Base-by-base conservation (phyloP, 2,797 vertebrate genomes). In the Podarcis lilfordi region DNA sequence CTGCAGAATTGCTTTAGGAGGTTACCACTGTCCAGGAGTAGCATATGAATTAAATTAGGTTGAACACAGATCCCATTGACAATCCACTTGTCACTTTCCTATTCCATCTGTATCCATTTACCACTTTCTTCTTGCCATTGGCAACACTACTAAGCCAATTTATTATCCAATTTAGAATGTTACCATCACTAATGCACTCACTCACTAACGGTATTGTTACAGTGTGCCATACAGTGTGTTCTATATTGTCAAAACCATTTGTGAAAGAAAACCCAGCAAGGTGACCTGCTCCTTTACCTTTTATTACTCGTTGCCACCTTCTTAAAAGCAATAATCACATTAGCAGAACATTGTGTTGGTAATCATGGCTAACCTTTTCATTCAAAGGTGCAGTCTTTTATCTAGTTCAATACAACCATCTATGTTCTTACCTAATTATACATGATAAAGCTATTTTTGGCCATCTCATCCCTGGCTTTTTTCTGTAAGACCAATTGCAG, bases 161-260 rank as follows among this genome's bases (percentile, higher is more conserved):
- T 91, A 94, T 94, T 92, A 95, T 92, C 81, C 79, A 92, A 82
- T 95, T 95, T 94, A 90, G 76, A 94, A 96, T 92, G 83, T 80
- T 94, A 90, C n/a, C 77, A 77, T 91, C 77, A 92, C 87, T 93
- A 91, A 64, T 72, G 7, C 68, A 93, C 66, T 89, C 37, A 84
- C 86, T 95, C 86, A 91, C 50, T 93, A 90, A 35, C 29, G 90
- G 83, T 90, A 90, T 92, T 90, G 78, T 91, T 37, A 89, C 92
- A 92, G 91, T 43, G 86, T 89, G 80, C 88, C 72, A 93, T 84
- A 84, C 5, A 92, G 69, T 40, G 86, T 93, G 89, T 93, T 3
- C 8, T 83, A 89, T 90, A 86, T 81, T 86, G 55, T 91, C 66
- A 89, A 90, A 93, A 93, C 13, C 74, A 40, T 93, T 89, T 89